These are phyloP conservation scores for Cepphus grylle DNA, from an alignment of 2,113 vertebrate species.

Conservation along the genomic window DNA sequence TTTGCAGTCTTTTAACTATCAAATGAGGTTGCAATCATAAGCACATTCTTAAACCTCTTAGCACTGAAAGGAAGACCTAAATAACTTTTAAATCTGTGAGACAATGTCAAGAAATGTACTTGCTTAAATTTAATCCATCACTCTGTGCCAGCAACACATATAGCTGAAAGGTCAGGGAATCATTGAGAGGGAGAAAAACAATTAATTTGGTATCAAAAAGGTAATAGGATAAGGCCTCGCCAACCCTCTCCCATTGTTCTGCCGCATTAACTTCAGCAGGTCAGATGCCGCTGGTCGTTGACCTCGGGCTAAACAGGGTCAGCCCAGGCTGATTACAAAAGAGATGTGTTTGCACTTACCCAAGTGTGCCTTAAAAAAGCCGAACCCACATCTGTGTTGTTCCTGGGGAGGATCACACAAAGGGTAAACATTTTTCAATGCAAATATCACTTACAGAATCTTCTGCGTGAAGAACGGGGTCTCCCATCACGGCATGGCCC, in stretches of 20 bases:
- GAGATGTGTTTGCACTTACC: constrained; percentile 46
- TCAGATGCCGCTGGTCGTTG: constrained; percentile 77
- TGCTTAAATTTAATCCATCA: constrained; percentile 64
- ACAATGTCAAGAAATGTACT: constrained; percentile 57
- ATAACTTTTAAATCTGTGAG: constrained; percentile 48
- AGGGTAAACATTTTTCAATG: constrained; percentile 31
- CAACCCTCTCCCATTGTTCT: constrained; percentile 74
- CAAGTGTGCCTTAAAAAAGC: constrained; percentile 34
- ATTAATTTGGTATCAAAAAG: constrained; percentile 81
- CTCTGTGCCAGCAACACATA: constrained; percentile 50
- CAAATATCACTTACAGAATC: not conserved
- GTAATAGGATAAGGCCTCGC: constrained; percentile 77
- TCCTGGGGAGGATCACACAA: not conserved
- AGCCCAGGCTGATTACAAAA: constrained; percentile 38
- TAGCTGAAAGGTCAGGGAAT: constrained; percentile 70
- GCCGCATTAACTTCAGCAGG: constrained; percentile 79
- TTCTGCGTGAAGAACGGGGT: not conserved
- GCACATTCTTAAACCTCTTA: constrained; percentile 62
- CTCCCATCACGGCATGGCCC: not conserved
- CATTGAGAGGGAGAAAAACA: constrained; percentile 73
- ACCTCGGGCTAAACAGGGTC: constrained; percentile 73
- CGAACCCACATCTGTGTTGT: not conserved
- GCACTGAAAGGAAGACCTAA: constrained; percentile 51
- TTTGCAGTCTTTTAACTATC: constrained; percentile 4
- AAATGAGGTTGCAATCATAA: constrained; percentile 45